A percentile compares a stretch with the other conserved stretches of the same genome.
Evolutionary conservation across 1,140 invertebrate genomes (phyloP).

Genomic region (Thaumetopoea pityocampa): DNA sequence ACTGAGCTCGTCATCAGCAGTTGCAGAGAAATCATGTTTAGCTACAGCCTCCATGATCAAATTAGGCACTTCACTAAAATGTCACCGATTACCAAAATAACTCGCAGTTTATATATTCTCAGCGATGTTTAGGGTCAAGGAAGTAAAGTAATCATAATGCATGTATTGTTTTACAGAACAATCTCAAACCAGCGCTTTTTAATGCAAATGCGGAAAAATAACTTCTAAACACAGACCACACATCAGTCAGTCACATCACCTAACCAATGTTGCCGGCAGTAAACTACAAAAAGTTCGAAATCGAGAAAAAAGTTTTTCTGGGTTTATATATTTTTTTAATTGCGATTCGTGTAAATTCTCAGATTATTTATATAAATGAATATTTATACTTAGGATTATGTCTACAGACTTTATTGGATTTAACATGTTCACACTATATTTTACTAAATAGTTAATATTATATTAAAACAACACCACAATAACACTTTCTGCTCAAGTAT

Average conservation of each 20-base stretch:
- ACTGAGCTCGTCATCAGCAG: slow-evolving; percentile 98
- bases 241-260: slow-evolving; percentile 57
- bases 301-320: no score
- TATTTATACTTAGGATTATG: no score
- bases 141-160: slow-evolving; percentile 68
- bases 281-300: no score
- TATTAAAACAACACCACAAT: no score
- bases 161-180: slow-evolving; percentile 48
- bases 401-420: no score
- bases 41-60: slow-evolving; percentile 96
- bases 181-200: slow-evolving; percentile 36
- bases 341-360: no score
- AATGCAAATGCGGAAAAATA: slow-evolving; percentile 46
- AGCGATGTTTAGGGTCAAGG: slow-evolving; percentile 49
- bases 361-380: no score
- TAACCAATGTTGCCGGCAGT: no score
- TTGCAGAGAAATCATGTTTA: slow-evolving; percentile 99
- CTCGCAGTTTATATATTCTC: slow-evolving; percentile 60
- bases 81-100: slow-evolving; percentile 72
- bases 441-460: no score
- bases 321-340: no score
- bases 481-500: no score
- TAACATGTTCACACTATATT: no score
- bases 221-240: slow-evolving; percentile 48
- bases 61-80: slow-evolving; percentile 73